Conservation (phyloP, 2,888 invertebrate genomes). For the Spisula subtruncata region DNA sequence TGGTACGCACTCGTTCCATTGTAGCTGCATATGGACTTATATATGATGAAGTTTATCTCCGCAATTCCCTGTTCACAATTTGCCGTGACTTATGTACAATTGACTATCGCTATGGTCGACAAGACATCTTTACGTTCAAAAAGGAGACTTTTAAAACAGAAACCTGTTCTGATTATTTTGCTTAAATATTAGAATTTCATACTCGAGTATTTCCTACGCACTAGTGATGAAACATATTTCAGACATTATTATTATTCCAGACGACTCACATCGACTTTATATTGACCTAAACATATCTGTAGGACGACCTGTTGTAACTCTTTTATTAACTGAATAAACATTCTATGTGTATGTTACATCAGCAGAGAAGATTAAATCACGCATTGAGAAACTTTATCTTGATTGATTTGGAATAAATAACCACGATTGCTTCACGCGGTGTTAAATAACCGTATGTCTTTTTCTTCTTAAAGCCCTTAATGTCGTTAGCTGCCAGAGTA, state of each 20-base stretch:
- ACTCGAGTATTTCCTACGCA: not conserved
- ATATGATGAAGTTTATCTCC: too few species aligned
- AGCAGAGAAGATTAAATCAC: conserved; percentile 24
- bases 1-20: too few species aligned
- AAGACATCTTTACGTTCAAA: too few species aligned
- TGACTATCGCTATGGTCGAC: too few species aligned
- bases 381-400: conserved; percentile 30
- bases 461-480: conserved; percentile 20
- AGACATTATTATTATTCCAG: not conserved
- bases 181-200: too few species aligned
- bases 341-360: not conserved
- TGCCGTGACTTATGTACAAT: too few species aligned
- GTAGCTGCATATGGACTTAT: too few species aligned
- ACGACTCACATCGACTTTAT: not conserved
- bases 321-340: conserved; percentile 33
- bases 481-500: not conserved
- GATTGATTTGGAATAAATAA: conserved; percentile 34
- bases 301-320: not conserved
- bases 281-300: conserved; percentile 6
- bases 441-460: conserved; percentile 29
- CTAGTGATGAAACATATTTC: not conserved
- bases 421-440: conserved; percentile 6
- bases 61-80: too few species aligned
- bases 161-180: not conserved
- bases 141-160: not conserved